Base-by-base conservation (phyloP, 2,113 vertebrate genomes). In the Coryphaenoides rupestris region DNA sequence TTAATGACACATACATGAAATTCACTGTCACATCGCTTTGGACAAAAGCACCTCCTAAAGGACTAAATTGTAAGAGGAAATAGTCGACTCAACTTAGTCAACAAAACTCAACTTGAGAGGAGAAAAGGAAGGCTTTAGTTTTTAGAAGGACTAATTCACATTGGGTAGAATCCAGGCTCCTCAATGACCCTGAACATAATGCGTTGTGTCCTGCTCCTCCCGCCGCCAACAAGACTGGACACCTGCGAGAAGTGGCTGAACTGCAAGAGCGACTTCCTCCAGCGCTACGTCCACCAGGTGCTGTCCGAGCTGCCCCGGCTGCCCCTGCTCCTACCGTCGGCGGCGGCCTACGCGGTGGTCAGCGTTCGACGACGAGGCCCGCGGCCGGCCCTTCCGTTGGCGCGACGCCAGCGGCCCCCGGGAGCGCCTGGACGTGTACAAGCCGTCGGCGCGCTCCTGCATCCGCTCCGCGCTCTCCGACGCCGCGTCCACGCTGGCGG, bases 161-260 rank as follows among this genome's bases (percentile, higher is more conserved):
- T 7, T 12, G 33, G n/a, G 33, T 40, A 13, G 33, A 40, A 12
- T 13, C 13, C 33, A 40, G 33, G 33, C 33, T 9, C 33, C 33
- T 7, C 9, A 40, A 40, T 40, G 1, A 40, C 33, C 33, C 33
- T 12, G 33, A 10, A 7, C 33, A 12, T 40, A 40, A 40, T 40
- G 21, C 6, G 54, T n/a, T 23, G 13, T 17, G 7, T 49, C 40
- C 17, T 12, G 22, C 22, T 70, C 3, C 10, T 62, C 49, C 74
- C 58, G 57, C 28, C 59, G 13, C 22, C 60, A n/a, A n/a, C n/a
- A n/a, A 96, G 95, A 94, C 71, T 92, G 55, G 95, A 98, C 91
- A 95, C 92, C 86, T 97, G 96, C 71, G 96, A 98, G 75, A 95
- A 95, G 79, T 98, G 95, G 94, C 87, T 98, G 54, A 95, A 91